Evolutionary conservation across 1,140 invertebrate species (phyloP), one percentile per base, ranked within the genome.

Genomic region (Stegodyphus dumicola): DNA sequence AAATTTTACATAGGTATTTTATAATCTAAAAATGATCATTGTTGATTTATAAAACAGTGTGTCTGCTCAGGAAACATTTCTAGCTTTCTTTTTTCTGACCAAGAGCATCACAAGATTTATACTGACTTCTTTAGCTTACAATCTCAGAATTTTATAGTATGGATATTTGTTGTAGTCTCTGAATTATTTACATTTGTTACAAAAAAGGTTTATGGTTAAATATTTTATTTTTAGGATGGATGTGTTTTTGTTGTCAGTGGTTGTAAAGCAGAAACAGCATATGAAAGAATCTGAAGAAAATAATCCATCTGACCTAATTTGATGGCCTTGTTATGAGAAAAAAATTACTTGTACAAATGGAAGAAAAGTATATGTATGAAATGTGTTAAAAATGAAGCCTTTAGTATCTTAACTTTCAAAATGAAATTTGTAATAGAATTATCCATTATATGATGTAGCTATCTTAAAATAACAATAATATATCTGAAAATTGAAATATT

Each of bases 161-260:
- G 56, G 56, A 60, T 10, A 5, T 10, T 10, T 10, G 15, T 60
- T 60, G 56, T 60, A 60, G 9, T 60, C 9, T 10, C 56, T 60
- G 56, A 60, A 10, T 60, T 60, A 60, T 60, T 10, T 60, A 15
- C 56, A 60, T 15, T 60, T 60, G 9, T 15, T 60, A 10, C 9
- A 15, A 33, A 33, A 33, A 33, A 33, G 3, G 3, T 33, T 33
- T 60, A 60, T 60, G 15, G 9, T 60, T 60, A 5, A 10, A 13
- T 73, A 54, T 74, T 69, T 53, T 13, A 11, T 65, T 87, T 86
- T 77, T 70, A 87, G 87, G 87, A 87, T 77, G 87, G 87, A 10
- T 77, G 75, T 71, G 75, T 87, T 9, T 87, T 86, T 87, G 81
- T 86, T 15, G 33, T 86, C 7, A 87, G 74, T 86, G 87, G 87